Conservation (phyloP, 1,140 invertebrate species). For the Drosophila bipectinata region DNA sequence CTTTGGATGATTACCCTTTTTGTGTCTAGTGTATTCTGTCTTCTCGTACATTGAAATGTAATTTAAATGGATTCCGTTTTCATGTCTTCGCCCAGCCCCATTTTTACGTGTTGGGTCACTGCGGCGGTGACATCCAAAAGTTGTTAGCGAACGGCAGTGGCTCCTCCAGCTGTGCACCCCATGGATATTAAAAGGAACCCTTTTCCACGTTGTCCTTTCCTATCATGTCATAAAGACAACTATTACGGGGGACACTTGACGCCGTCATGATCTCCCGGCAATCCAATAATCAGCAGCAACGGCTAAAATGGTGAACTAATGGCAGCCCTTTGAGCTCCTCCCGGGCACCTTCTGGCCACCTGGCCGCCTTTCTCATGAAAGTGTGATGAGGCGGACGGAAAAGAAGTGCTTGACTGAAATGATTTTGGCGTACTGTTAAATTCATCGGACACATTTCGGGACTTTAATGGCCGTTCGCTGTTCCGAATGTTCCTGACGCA, state of each 20-base stretch:
- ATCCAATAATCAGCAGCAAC: slow-evolving; percentile 34
- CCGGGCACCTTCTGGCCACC: slow-evolving; percentile 27
- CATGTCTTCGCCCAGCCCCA: slow-evolving; percentile 8
- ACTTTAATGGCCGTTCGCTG: slow-evolving; percentile 55
- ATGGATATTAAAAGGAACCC: slow-evolving; percentile 16
- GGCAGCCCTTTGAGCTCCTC: slow-evolving; percentile 21
- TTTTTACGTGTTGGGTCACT: slow-evolving; percentile 32
- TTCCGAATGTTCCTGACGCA: slow-evolving; percentile 44
- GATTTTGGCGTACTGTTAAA: slow-evolving; percentile 54
- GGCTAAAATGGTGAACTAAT: slow-evolving; percentile 21
- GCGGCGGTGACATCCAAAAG: slow-evolving; percentile 32
- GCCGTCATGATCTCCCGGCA: slow-evolving; percentile 8
- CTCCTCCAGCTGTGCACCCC: slow-evolving; percentile 17
- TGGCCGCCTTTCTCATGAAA: slow-evolving; percentile 25
- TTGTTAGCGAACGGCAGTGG: slow-evolving; percentile 20
- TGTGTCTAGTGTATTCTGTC: neutral
- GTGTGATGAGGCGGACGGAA: slow-evolving; percentile 38
- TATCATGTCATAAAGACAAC: slow-evolving; percentile 40
- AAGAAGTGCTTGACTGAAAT: slow-evolving; percentile 28
- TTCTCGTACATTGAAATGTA: slow-evolving; percentile 41
- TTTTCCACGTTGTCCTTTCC: slow-evolving; percentile 18
- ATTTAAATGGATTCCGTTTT: slow-evolving; percentile 45
- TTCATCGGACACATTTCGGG: slow-evolving; percentile 66
- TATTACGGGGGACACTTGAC: slow-evolving; percentile 44
- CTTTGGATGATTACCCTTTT: neutral